A percentile compares a stretch with the other conserved stretches of the same genome.
phyloP scores from a whole-genome alignment of 2,888 invertebrate genomes.

The Clanis bilineata region DNA sequence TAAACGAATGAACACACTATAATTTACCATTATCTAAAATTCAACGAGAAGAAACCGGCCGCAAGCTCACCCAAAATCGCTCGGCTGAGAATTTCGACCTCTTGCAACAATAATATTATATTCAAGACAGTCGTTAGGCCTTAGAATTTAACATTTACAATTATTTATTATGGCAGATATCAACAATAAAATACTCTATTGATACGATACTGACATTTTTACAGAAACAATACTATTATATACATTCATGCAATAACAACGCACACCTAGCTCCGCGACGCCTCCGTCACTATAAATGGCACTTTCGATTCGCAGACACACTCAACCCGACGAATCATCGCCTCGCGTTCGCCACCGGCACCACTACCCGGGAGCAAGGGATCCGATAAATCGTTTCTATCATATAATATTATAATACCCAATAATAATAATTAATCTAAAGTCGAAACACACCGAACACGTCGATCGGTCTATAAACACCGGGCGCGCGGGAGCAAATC shows the following conservation, averaged over 20 bases:
- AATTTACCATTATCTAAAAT: constrained; percentile 52
- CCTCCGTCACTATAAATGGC: constrained; percentile 53
- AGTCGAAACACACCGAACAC: constrained; percentile 50
- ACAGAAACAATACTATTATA: constrained; percentile 65
- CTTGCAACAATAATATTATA: constrained; percentile 66
- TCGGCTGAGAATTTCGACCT: constrained; percentile 51
- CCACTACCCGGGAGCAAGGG: constrained; percentile 2
- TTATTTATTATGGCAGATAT: constrained; percentile 81
- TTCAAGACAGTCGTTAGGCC: constrained; percentile 80
- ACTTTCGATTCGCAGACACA: constrained; percentile 44
- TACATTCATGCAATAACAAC: constrained; percentile 60
- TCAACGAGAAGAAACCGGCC: constrained; percentile 54
- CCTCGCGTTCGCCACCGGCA: constrained; percentile 35
- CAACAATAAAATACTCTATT: constrained; percentile 72
- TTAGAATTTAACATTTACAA: constrained; percentile 76
- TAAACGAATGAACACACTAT: constrained; percentile 61
- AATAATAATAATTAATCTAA: constrained; percentile 55
- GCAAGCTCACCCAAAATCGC: constrained; percentile 41
- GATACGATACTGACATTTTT: constrained; percentile 71
- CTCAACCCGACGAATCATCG: constrained; percentile 28
- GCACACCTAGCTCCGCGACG: constrained; percentile 44
- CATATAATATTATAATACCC: constrained; percentile 49
- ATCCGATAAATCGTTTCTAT: constrained; percentile 38
- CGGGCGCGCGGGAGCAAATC: constrained; percentile 41
- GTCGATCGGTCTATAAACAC: constrained; percentile 38